Evolutionary conservation across 2,113 vertebrate species (phyloP).

Genomic region (Phrynosoma blainvillii): DNA sequence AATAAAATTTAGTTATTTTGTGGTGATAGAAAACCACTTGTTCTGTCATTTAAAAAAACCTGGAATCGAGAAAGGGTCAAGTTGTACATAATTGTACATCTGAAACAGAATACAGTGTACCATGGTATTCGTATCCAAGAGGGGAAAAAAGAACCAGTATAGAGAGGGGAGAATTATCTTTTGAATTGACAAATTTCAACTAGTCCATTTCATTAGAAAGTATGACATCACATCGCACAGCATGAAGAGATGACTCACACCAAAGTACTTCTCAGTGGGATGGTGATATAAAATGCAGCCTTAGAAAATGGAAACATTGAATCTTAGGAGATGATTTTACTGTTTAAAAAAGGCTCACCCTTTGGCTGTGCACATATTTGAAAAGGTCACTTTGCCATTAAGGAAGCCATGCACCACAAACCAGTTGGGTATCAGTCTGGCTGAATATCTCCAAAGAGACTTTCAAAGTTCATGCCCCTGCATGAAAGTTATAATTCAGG

Average conservation of each 20-base stretch:
- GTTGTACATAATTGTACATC: not conserved
- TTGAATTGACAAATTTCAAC: not conserved
- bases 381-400: not conserved
- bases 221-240: not conserved
- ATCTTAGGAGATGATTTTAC: not conserved
- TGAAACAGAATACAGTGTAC: not conserved
- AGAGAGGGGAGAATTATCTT: not conserved
- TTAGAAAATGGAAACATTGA: conserved; percentile 3
- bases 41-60: not conserved
- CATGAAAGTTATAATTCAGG: not conserved
- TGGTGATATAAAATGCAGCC: not conserved
- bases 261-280: not conserved
- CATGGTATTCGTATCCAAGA: not conserved
- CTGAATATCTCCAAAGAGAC: not conserved
- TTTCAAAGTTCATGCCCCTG: not conserved
- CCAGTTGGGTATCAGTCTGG: rapidly evolving
- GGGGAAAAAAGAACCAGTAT: not conserved
- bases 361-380: not conserved
- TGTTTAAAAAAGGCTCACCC: conserved; percentile 17
- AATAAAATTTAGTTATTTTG: not conserved
- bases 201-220: not conserved
- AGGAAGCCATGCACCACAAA: not conserved
- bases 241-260: conserved; percentile 1
- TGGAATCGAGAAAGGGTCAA: not conserved
- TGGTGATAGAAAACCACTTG: not conserved